phyloP scores from a whole-genome alignment of 2,797 vertebrate species.

The Myiotriccus ornatus region DNA sequence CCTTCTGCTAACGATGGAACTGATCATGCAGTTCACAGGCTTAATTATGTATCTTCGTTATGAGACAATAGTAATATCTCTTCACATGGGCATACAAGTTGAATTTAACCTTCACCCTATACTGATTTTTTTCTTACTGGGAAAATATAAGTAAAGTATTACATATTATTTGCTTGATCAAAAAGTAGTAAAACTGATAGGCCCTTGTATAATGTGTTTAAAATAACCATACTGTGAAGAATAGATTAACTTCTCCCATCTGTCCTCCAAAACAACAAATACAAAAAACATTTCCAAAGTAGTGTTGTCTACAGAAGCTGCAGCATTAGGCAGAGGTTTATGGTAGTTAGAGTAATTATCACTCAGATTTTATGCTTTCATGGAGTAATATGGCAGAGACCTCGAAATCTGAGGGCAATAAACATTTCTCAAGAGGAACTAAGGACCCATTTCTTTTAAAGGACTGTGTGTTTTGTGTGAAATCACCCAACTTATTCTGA shows the following conservation, averaged over 20 bases:
- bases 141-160: background rate
- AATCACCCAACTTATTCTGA: background rate
- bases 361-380: slow-evolving; percentile 5
- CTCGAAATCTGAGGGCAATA: background rate
- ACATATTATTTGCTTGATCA: background rate
- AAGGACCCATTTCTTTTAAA: background rate
- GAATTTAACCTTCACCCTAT: slow-evolving; percentile 34
- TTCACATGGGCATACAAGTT: background rate
- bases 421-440: background rate
- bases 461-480: background rate
- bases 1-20: slow-evolving; percentile 21
- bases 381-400: background rate
- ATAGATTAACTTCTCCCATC: background rate
- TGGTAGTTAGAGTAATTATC: background rate
- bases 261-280: background rate
- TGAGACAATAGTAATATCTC: slow-evolving; percentile 25
- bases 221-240: background rate
- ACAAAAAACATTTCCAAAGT: background rate
- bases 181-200: slow-evolving; percentile 6
- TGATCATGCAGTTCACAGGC: slow-evolving; percentile 34
- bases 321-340: background rate
- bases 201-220: background rate
- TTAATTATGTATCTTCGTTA: slow-evolving; percentile 53
- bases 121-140: background rate
- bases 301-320: background rate